Percentiles rank a stretch among this genome's conserved stretches.
phyloP scores from a whole-genome alignment of 2,113 vertebrate genomes.

The Takifugu flavidus region DNA sequence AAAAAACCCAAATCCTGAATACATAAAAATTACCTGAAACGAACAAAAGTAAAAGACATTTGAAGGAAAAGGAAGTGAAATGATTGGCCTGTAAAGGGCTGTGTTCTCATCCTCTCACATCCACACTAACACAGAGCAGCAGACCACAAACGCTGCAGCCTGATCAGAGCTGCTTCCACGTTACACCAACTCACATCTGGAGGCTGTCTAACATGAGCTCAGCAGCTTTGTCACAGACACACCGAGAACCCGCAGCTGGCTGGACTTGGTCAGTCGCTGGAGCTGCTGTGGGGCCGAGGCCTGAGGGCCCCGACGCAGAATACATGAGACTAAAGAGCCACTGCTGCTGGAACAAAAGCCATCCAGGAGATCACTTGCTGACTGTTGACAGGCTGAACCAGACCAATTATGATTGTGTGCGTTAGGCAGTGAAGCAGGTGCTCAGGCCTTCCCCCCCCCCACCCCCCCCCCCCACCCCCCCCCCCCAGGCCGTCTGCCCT shows the following conservation, averaged over 20 bases:
- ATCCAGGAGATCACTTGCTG: conserved; percentile 98
- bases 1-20: too few species aligned
- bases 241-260: too few species aligned
- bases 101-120: background rate
- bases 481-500: conserved; percentile 68
- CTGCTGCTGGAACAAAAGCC: conserved; percentile 94
- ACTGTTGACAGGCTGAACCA: conserved; percentile 95
- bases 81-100: too few species aligned
- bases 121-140: background rate
- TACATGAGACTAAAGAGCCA: conserved; percentile 96
- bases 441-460: conserved; percentile 46
- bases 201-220: too few species aligned
- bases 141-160: too few species aligned
- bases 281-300: conserved; percentile 75
- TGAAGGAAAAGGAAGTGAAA: too few species aligned
- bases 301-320: conserved; percentile 93
- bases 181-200: too few species aligned
- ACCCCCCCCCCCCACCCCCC: conserved; percentile 83
- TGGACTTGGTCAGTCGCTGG: background rate
- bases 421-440: conserved; percentile 71
- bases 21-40: too few species aligned
- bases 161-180: too few species aligned
- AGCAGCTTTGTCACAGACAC: too few species aligned
- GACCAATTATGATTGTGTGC: conserved; percentile 94
- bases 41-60: too few species aligned